phyloP scores from a whole-genome alignment of 2,797 vertebrate species.

The Galagoides demidoff region DNA sequence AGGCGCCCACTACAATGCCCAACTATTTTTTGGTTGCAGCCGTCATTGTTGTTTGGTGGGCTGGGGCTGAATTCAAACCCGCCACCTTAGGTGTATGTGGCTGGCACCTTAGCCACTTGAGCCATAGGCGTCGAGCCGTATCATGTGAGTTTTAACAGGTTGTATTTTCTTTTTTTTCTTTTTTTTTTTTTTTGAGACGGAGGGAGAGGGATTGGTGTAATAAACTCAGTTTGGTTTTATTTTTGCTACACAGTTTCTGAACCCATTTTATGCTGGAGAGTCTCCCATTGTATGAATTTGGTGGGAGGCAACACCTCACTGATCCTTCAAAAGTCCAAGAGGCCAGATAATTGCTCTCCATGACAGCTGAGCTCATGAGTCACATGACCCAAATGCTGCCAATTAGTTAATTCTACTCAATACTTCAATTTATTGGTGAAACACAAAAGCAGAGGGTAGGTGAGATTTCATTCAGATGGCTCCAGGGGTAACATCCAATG shows the following conservation, averaged over 20 bases:
- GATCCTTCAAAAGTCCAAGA: not conserved
- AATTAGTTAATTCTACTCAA: not conserved
- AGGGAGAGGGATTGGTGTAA: not conserved
- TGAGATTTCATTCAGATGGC: not conserved
- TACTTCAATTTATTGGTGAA: not conserved
- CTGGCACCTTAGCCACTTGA: no score
- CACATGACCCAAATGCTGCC: not conserved
- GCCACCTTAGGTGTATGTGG: no score
- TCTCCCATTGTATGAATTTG: not conserved
- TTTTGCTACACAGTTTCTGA: not conserved
- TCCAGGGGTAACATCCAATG: not conserved
- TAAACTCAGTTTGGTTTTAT: not conserved
- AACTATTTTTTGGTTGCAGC: no score
- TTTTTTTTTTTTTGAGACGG: no score
- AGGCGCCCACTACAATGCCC: no score
- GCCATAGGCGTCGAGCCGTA: not conserved
- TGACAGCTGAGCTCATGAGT: not conserved
- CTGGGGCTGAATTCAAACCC: no score
- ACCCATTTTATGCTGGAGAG: not conserved
- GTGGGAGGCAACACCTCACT: not conserved
- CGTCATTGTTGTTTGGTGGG: no score
- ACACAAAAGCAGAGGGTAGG: not conserved
- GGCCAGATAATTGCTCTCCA: not conserved
- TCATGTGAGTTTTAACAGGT: not conserved
- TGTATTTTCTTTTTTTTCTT: not conserved